These are phyloP conservation scores for mouse (Mus musculus) DNA, from an alignment of 2,113 vertebrate genomes.

Conservation along the genomic window DNA sequence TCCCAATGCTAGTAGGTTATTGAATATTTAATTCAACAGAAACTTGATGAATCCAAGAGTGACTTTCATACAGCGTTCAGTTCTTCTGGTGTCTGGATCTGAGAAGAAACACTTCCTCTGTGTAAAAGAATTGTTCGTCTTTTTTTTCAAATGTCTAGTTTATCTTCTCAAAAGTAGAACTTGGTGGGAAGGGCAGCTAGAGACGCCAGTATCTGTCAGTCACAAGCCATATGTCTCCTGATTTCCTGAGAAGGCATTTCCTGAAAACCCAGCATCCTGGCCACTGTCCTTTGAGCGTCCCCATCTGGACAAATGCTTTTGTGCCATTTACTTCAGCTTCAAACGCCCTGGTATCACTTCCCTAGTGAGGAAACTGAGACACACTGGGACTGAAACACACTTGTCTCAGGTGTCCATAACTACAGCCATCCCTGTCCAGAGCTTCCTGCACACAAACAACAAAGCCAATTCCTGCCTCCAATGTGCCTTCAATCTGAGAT, in stretches of 20 bases:
- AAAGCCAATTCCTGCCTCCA: background rate
- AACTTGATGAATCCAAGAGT: background rate
- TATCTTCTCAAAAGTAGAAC: background rate
- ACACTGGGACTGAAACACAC: background rate
- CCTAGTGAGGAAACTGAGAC: background rate
- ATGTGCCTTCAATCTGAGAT: background rate
- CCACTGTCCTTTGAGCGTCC: background rate
- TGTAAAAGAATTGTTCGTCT: background rate
- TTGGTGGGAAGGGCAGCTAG: background rate
- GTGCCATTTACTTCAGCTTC: background rate
- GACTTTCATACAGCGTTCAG: background rate
- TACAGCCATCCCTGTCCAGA: background rate
- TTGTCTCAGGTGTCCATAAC: background rate
- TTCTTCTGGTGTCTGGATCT: background rate
- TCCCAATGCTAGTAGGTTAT: background rate
- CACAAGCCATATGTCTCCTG: background rate
- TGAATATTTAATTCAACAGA: slow-evolving; percentile 5
- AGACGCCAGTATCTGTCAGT: background rate
- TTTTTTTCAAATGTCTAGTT: background rate
- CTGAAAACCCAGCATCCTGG: background rate
- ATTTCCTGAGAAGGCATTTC: background rate
- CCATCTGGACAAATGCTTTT: background rate
- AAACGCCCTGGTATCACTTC: background rate
- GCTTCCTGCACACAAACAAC: background rate
- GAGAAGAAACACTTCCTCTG: background rate